A percentile compares a stretch with the other conserved stretches of the same genome.
phyloP scores from a whole-genome alignment of 2,797 vertebrate species.

The Tolypeutes matacus region DNA sequence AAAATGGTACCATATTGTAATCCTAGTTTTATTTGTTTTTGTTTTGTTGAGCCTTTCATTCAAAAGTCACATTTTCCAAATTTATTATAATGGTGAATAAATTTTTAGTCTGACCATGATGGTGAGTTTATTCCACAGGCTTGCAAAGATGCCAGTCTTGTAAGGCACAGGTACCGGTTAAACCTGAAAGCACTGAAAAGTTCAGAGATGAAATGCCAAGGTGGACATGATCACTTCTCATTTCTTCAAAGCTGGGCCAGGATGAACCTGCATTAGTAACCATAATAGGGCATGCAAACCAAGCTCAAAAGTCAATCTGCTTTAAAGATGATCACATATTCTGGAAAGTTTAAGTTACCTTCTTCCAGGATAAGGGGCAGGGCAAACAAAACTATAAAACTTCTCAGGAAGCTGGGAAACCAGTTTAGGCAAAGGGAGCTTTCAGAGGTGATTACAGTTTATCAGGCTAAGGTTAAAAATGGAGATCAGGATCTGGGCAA shows the following conservation, averaged over 20 bases:
- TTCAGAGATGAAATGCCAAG: background rate
- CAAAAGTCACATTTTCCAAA: slow-evolving; percentile 22
- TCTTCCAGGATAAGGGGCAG: background rate
- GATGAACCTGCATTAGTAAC: background rate
- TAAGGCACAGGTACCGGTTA: background rate
- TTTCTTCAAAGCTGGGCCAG: background rate
- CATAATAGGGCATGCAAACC: background rate
- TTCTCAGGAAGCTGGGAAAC: background rate
- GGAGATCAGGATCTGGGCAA: background rate
- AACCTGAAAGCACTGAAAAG: background rate
- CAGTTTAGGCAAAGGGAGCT: background rate
- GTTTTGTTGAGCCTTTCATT: slow-evolving; percentile 7
- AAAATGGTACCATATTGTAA: background rate
- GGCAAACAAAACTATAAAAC: background rate
- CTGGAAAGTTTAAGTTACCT: background rate
- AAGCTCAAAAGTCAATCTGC: background rate
- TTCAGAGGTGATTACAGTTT: background rate
- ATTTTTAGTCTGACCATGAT: background rate
- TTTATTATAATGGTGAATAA: slow-evolving; percentile 27
- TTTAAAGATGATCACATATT: background rate
- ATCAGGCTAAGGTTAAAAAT: background rate
- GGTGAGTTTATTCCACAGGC: background rate
- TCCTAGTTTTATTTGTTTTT: background rate
- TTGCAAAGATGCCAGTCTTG: background rate
- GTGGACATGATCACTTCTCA: background rate